These are phyloP conservation scores for Pheosia tremula DNA, from an alignment of 2,888 invertebrate genomes.

Conservation along the genomic window DNA sequence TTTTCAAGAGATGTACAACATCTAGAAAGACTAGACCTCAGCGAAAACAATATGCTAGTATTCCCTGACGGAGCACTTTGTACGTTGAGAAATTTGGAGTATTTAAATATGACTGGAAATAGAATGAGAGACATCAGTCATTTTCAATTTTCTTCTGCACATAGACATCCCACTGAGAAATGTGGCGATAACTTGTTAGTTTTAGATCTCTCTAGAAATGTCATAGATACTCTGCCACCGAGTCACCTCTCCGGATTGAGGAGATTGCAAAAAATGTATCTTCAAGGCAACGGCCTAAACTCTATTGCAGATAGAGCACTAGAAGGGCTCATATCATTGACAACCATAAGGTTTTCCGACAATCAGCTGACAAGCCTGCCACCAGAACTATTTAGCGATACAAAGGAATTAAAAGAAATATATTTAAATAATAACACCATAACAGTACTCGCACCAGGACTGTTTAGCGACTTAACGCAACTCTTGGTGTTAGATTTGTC, in stretches of 20 bases:
- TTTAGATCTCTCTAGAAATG: constrained; percentile 91
- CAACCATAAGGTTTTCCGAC: constrained; percentile 90
- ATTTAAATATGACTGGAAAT: constrained; percentile 92
- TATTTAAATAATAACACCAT: constrained; percentile 93
- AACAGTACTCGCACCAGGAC: constrained; percentile 90
- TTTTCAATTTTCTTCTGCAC: constrained; percentile 87
- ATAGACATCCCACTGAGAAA: constrained; percentile 84
- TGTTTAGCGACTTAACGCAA: constrained; percentile 90
- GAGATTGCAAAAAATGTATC: constrained; percentile 88
- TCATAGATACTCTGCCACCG: constrained; percentile 89
- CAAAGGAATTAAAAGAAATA: constrained; percentile 91
- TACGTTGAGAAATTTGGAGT: constrained; percentile 89
- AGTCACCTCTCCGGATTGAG: constrained; percentile 89
- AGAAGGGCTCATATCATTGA: constrained; percentile 89
- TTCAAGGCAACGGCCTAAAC: constrained; percentile 90
- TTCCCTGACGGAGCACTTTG: constrained; percentile 91
- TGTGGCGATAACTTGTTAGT: constrained; percentile 89
- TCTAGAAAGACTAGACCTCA: constrained; percentile 89
- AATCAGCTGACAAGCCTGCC: constrained; percentile 92
- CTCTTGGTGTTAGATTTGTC: constrained; percentile 91
- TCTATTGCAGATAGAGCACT: constrained; percentile 91
- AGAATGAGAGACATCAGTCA: constrained; percentile 90
- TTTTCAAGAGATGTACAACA: constrained; percentile 90
- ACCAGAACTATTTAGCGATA: constrained; percentile 91
- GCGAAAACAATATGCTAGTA: constrained; percentile 92